phyloP scores from a whole-genome alignment of 2,797 vertebrate species.

The Harpagifer antarcticus region DNA sequence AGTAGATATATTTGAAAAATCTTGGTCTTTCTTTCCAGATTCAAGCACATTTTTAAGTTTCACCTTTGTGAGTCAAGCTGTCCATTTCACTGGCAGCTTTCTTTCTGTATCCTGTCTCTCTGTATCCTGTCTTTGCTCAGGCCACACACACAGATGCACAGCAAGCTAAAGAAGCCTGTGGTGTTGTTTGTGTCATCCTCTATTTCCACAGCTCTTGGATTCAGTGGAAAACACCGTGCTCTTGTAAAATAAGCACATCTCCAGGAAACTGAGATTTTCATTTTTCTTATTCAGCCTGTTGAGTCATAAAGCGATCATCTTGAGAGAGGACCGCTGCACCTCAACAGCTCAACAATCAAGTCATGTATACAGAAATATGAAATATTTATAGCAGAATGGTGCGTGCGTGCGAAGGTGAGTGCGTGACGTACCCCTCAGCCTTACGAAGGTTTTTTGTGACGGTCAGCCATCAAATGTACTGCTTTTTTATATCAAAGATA shows the following conservation, averaged over 20 bases:
- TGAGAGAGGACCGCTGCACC: not conserved
- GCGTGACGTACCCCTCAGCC: too few species aligned
- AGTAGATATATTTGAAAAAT: not conserved
- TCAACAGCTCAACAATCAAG: not conserved
- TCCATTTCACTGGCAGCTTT: not conserved
- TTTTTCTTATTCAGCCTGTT: conserved; percentile 3
- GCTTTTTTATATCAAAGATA: not conserved
- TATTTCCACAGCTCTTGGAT: conserved; percentile 20
- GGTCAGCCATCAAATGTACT: too few species aligned
- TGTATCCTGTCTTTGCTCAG: conserved; percentile 10
- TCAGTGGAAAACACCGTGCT: conserved; percentile 12
- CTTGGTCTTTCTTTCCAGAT: not conserved
- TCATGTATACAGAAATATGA: not conserved
- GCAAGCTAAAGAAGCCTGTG: not conserved
- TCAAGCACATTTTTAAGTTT: too few species aligned
- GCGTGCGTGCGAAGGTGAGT: too few species aligned
- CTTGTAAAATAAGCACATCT: not conserved
- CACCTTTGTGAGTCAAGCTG: conserved; percentile 22
- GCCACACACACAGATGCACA: conserved; percentile 15
- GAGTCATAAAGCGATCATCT: not conserved
- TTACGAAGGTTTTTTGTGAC: too few species aligned
- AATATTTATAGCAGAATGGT: not conserved
- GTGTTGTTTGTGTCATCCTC: conserved; percentile 51
- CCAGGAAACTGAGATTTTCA: not conserved
- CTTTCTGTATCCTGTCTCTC: conserved; percentile 6